A percentile compares a stretch with the other conserved stretches of the same genome.
phyloP scores from a whole-genome alignment of 2,888 invertebrate genomes.

The Minunthozetes semirufus region DNA sequence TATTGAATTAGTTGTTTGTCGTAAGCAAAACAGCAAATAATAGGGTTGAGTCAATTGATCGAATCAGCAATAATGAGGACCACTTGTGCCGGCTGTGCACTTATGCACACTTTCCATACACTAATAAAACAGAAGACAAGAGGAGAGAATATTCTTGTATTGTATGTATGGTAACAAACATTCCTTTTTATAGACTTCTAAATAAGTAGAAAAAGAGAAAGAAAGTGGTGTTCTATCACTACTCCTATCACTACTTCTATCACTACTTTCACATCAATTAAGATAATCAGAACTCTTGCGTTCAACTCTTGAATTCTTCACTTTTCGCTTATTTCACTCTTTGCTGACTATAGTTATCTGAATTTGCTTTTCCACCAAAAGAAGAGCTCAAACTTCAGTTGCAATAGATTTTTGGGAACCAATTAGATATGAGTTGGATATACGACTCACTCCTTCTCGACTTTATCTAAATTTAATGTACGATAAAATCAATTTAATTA shows the following conservation, averaged over 20 bases:
- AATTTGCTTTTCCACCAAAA: background rate
- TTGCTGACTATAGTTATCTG: background rate
- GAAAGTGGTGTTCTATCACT: background rate
- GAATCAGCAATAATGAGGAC: slow-evolving; percentile 13
- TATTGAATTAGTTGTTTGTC: background rate
- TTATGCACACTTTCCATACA: too few relatives aligned
- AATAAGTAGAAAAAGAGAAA: slow-evolving; percentile 13
- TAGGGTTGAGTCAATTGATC: background rate
- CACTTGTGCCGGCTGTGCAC: slow-evolving; percentile 3
- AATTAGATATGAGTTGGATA: background rate
- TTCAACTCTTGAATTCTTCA: background rate
- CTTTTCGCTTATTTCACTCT: background rate
- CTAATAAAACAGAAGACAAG: too few relatives aligned
- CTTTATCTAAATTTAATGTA: slow-evolving; percentile 4
- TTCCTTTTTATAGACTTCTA: slow-evolving; percentile 13
- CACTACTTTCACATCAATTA: slow-evolving; percentile 19
- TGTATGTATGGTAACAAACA: background rate
- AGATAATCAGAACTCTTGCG: background rate
- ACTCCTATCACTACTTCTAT: background rate
- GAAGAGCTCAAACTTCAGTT: background rate
- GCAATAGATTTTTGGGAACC: background rate
- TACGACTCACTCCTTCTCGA: background rate
- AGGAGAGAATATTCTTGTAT: background rate
- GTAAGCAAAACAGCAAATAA: background rate
- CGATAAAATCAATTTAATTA: slow-evolving; percentile 6